Conservation (phyloP, 1,140 invertebrate genomes). For the Rhopalosiphum padi region DNA sequence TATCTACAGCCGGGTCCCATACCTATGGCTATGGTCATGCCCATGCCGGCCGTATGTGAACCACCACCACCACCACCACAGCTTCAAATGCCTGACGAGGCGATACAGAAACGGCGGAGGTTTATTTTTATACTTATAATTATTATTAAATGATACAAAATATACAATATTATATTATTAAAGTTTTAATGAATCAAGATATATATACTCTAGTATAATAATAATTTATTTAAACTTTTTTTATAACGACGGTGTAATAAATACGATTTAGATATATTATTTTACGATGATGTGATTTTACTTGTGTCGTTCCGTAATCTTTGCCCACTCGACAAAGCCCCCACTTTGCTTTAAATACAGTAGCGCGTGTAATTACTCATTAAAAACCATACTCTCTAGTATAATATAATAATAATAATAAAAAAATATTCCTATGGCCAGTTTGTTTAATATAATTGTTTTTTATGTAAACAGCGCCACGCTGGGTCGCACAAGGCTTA, state of each 20-base stretch:
- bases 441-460: background rate
- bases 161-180: too few relatives aligned
- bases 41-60: conserved; percentile 41
- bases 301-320: background rate
- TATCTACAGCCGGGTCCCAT: conserved; percentile 42
- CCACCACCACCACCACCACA: background rate
- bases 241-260: background rate
- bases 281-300: background rate
- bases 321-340: background rate
- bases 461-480: background rate
- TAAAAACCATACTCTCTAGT: background rate
- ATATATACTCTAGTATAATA: too few relatives aligned
- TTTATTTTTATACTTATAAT: background rate
- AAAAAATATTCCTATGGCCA: background rate
- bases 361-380: background rate
- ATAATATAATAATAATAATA: background rate
- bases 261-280: background rate
- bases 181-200: background rate
- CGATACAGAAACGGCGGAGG: conserved; percentile 32
- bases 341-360: background rate
- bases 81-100: conserved; percentile 40
- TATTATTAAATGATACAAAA: background rate
- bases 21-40: conserved; percentile 56
- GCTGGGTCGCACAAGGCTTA: background rate
- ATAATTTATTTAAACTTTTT: background rate